A percentile compares a stretch with the other conserved stretches of the same genome.
Conservation (phyloP, 2,113 vertebrate species). For the Python bivittatus region DNA sequence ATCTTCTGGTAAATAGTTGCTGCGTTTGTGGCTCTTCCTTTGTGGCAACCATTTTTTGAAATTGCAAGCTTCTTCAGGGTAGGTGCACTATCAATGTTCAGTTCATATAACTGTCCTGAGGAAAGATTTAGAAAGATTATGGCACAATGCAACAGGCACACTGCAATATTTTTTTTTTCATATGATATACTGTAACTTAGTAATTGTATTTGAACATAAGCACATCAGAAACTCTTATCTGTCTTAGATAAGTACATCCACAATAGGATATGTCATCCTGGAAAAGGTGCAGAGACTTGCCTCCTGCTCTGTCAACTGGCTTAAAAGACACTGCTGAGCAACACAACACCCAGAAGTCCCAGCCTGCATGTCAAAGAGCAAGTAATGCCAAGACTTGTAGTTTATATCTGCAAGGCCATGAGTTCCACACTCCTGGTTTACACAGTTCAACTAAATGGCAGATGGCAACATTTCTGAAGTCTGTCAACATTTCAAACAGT, state of each 20-base stretch:
- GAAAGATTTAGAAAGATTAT: background rate
- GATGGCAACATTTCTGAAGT: background rate
- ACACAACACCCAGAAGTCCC: background rate
- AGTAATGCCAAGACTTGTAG: background rate
- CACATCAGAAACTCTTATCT: background rate
- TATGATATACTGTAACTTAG: background rate
- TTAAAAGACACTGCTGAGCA: background rate
- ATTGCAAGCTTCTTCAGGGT: background rate
- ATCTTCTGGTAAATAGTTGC: background rate
- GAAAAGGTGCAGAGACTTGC: background rate
- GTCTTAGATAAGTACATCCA: background rate
- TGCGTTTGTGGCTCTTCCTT: background rate
- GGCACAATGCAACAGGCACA: background rate
- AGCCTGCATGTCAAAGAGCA: background rate
- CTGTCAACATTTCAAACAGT: background rate
- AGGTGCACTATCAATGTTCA: background rate
- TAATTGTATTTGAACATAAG: background rate
- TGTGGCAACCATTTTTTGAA: background rate
- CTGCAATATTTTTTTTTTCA: background rate
- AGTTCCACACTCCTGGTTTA: background rate
- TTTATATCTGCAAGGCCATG: background rate
- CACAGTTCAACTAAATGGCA: background rate
- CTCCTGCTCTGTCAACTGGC: background rate
- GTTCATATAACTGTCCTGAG: background rate
- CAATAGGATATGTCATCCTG: background rate